A percentile compares a stretch with the other conserved stretches of the same genome.
Evolutionary conservation across 2,113 vertebrate genomes (phyloP).

Genomic region (Anolis sagrei): DNA sequence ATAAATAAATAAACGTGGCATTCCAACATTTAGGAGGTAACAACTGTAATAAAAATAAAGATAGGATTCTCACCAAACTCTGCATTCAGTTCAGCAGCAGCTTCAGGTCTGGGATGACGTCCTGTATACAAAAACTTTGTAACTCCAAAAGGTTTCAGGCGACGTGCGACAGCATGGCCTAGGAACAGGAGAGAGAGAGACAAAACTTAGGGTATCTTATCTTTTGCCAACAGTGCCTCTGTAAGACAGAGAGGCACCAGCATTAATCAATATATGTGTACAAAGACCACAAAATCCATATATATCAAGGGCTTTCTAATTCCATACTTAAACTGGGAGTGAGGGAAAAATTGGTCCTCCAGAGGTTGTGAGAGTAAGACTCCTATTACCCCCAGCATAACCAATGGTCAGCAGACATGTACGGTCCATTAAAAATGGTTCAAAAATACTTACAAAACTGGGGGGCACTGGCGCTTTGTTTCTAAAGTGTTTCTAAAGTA

Average conservation of each 20-base stretch:
- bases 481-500: too few species aligned
- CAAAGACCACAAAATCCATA: not conserved
- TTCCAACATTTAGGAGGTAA: fast-evolving
- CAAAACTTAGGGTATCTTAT: not conserved
- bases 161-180: conserved; percentile 91
- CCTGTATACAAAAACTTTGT: conserved; percentile 91
- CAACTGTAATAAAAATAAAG: not conserved
- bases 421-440: too few species aligned
- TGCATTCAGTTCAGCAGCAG: conserved; percentile 81
- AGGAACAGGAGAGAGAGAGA: conserved; percentile 7
- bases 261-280: not conserved
- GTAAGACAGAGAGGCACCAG: not conserved
- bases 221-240: fast-evolving
- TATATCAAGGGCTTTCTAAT: not conserved
- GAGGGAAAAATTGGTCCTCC: too few species aligned
- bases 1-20: too few species aligned
- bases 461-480: too few species aligned
- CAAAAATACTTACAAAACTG: too few species aligned
- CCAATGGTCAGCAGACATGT: not conserved
- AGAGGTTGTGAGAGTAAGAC: not conserved
- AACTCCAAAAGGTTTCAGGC: conserved; percentile 92
- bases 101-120: conserved; percentile 74
- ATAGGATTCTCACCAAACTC: conserved; percentile 85
- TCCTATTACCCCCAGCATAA: not conserved
- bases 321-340: not conserved